Evolutionary conservation across 2,113 vertebrate species (phyloP), one percentile per base, ranked within the genome.

Genomic region (Ciconia boyciana): DNA sequence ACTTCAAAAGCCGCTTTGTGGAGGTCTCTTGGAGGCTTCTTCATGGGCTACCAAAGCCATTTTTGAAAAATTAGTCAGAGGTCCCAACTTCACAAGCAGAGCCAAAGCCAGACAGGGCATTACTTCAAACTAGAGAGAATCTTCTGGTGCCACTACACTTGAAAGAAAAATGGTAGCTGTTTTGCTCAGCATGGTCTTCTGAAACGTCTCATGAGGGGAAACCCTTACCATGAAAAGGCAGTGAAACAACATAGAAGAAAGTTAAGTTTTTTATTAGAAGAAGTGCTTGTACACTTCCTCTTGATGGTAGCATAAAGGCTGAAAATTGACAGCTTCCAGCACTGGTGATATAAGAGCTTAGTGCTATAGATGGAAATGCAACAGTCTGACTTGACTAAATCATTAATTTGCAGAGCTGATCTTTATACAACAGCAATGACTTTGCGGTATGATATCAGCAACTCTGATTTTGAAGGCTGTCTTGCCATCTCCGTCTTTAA

Each of bases 101-200:
- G 69, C 66, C 57, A 72, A 58, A 26, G 77, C 31, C 77, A 89
- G 49, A 66, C 29, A 77, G 26, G 81, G 71, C 74, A 89, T 14
- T 64, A 54, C 79, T 94, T 83, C 77, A 87, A 70, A 88, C 62
- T 31, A 55, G 31, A 90, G 74, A 87, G 36, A 82, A 85, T 87
- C 1, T 8, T 82, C 74, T 93, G 65, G 29, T 58, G 68, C 55
- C 0, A 0, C 93, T 51, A 91, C 66, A 94, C 64, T 83, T 90
- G 93, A 97, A 96, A 96, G 86, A 92, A 95, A 95, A 96, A 86
- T 70, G 51, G 93, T 97, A 93, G 54, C 93, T 94, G 32, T 95
- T 96, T 97, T 93, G 96, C 92, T 97, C 94, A 97, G 93, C 87
- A 29, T 31, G 39, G 49, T 62, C 94, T 97, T 95, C 75, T 88